Base-by-base conservation (phyloP, 2,888 invertebrate species). In the Agriotes lineatus region DNA sequence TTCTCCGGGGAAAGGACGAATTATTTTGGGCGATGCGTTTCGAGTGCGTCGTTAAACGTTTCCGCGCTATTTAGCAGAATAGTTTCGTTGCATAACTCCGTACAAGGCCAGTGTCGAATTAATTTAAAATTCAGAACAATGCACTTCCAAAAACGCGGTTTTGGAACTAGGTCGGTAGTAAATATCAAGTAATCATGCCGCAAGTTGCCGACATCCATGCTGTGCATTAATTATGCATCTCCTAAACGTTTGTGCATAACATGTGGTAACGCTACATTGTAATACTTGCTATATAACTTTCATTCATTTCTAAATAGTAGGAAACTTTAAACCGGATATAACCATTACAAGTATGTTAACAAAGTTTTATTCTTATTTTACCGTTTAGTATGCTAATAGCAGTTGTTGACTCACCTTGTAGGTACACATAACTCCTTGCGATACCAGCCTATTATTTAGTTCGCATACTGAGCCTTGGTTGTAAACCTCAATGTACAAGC, bases 261-360 rank as follows among this genome's bases (percentile, higher is more conserved):
- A 6, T 48, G 48, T 52, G 33, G 16, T 33, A 12, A 39, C 39
- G 20, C 39, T 18, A 56, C 37, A 20, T 37, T 56, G 37, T 56
- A 9, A 22, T 37, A 39, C 7, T 20, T 14, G n/a, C 12, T 14
- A 37, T 39, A 39, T 39, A 56, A 56, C 56, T 56, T 56, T 56
- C 56, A 35, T 56, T 56, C 39, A 22, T 35, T 39, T 33, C 20
- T 39, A 22, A 12, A 12, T 6, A 25, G 7, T 2, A 44, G 59
- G 45, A 44, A 58, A 45, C 44, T 22, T 22, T 20, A 59, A 45
- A 59, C 42, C 42, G 59, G 59, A 59, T 59, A 22, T 33, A 19
- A 39, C 22, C 20, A 33, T 52, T 10, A 22, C 56, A 61, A 59
- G 59, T 59, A 30, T 61, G 61, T 50, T 61, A 61, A 50, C 61